A percentile compares a stretch with the other conserved stretches of the same genome.
Conservation (phyloP, 2,797 vertebrate species). For the Coccyzus lansbergi region DNA sequence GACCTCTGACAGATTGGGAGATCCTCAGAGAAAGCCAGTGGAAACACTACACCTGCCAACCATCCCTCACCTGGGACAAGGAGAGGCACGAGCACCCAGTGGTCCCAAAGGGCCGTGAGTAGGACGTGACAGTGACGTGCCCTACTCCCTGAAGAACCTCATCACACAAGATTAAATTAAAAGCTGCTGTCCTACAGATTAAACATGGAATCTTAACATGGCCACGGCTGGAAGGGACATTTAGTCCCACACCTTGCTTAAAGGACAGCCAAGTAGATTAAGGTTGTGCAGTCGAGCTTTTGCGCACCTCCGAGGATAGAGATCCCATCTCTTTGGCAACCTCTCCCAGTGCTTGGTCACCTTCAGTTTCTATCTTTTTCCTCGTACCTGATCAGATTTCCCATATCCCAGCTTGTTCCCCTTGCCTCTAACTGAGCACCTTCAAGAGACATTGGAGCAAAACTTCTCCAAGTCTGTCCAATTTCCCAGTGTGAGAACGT, state of each 20-base stretch:
- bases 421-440: not conserved
- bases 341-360: not conserved
- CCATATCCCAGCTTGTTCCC: not conserved
- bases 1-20: not conserved
- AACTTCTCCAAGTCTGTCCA: not conserved
- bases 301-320: not conserved
- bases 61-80: rapidly evolving
- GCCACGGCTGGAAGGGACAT: not conserved
- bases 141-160: rapidly evolving
- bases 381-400: not conserved
- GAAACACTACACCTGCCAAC: not conserved
- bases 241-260: not conserved
- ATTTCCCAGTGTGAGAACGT: not conserved
- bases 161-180: not conserved
- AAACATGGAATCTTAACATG: rapidly evolving
- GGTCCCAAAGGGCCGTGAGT: not conserved
- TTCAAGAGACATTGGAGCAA: not conserved
- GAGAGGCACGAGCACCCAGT: not conserved
- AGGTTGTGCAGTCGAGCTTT: not conserved
- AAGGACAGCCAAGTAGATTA: not conserved
- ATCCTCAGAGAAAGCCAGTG: not conserved
- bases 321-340: not conserved
- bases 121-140: rapidly evolving
- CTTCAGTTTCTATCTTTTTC: rapidly evolving
- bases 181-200: not conserved